A percentile compares a stretch with the other conserved stretches of the same genome.
phyloP scores from a whole-genome alignment of 2,888 invertebrate species.

The Trichopoda pennipes region DNA sequence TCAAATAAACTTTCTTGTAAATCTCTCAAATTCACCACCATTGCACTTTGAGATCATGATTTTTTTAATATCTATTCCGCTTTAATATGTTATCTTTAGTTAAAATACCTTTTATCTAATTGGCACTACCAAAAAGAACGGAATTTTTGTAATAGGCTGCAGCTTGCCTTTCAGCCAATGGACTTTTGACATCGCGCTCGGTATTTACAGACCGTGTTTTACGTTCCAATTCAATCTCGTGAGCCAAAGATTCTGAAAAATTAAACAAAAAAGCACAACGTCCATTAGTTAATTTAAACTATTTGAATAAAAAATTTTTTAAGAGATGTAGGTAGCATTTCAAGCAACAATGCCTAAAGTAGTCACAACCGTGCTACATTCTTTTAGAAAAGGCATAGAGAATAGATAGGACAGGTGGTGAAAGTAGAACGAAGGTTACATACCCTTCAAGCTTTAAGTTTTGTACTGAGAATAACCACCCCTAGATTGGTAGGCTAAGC shows the following conservation, averaged over 20 bases:
- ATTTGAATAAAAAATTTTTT: too few species aligned
- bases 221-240: conserved; percentile 93
- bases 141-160: conserved; percentile 93
- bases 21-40: conserved; percentile 62
- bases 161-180: conserved; percentile 89
- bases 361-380: background rate
- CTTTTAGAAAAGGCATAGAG: too few species aligned
- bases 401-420: too few species aligned
- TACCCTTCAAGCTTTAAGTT: too few species aligned
- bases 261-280: conserved; percentile 4
- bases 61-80: background rate
- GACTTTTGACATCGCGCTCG: conserved; percentile 92
- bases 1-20: conserved; percentile 5
- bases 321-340: too few species aligned
- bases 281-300: background rate
- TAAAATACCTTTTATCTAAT: conserved; percentile 81
- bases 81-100: background rate
- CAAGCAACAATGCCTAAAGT: too few species aligned
- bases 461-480: too few species aligned
- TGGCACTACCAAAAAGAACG: conserved; percentile 93
- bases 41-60: conserved; percentile 78
- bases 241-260: conserved; percentile 89
- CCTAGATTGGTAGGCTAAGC: too few species aligned
- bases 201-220: conserved; percentile 90
- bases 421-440: too few species aligned